Base-by-base conservation (phyloP, 2,113 vertebrate species). In the Sapayoa aenigma region DNA sequence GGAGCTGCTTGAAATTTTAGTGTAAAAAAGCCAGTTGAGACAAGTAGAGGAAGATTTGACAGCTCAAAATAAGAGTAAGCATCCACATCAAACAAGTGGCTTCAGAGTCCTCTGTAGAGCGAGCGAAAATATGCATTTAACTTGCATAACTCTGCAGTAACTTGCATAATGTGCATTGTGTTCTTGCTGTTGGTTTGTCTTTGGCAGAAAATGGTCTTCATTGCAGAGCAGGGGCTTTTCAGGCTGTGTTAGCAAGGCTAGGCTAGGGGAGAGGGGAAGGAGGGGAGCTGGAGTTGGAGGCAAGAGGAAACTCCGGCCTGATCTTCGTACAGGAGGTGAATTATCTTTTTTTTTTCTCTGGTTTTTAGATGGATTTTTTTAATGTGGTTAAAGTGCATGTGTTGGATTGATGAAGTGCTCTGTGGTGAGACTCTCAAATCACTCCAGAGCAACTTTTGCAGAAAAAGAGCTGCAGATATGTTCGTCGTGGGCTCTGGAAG, bases 71-170 rank as follows among this genome's bases (percentile, higher is more conserved):
- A 65, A 53, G 76, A 86, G 73, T 16, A 28, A 84, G 69, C 72
- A 89, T 87, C 94, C 60, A 67, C 90, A 92, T 95, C 93, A 96
- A 97, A 96, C 93, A 96, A 94, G 93, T 95, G 92, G 89, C 94
- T 96, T 75, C 11, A 2, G 74, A 89, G 78, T 66, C 81, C 66
- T 94, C 10, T 1, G 66, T 66, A 63, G 80, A 84, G 65, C 31
- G 23, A 84, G 76, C 1, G 3, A 82, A 96, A 94, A 94, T 89
- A 95, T 93, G 94, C 95, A 93, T 97, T 14, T 78, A 93, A 96
- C 96, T 97, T 97, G 96, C 96, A 95, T 97, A 97, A 97, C 95
- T 96, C 89, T 97, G 96, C 95, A 96, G 95, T 67, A 95, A 96
- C 96, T 96, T 96, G 96, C 95, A 97, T 96, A 97, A 97, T 95